Conservation (phyloP, 2,797 vertebrate genomes). For the Phrynocephalus forsythii region DNA sequence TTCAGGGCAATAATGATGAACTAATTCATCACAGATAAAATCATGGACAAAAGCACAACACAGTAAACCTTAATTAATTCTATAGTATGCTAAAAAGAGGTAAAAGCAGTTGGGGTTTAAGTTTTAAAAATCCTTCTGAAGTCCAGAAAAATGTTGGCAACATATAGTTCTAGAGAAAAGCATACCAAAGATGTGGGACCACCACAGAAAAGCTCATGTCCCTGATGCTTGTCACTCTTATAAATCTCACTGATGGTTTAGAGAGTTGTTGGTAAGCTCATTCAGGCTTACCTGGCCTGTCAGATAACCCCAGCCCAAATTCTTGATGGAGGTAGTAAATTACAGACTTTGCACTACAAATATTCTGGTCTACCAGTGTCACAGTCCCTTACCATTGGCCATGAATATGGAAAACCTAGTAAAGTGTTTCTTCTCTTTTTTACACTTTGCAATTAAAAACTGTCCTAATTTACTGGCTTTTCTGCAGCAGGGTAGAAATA, state of each 20-base stretch:
- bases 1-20: background rate
- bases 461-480: background rate
- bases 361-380: background rate
- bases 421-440: too few relatives aligned
- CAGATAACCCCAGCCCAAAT: background rate
- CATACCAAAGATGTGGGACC: too few relatives aligned
- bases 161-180: too few relatives aligned
- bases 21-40: background rate
- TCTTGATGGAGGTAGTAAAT: background rate
- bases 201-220: background rate
- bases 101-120: background rate
- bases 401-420: background rate
- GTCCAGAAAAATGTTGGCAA: background rate
- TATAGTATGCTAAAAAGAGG: background rate
- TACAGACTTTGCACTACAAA: background rate
- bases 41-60: background rate
- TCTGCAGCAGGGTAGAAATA: too few relatives aligned
- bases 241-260: background rate
- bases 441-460: background rate
- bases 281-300: background rate
- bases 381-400: background rate
- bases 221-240: background rate
- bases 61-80: too few relatives aligned
- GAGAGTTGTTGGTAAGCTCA: background rate
- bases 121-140: background rate